Evolutionary conservation across 2,888 invertebrate species (phyloP).

Genomic region (Allygus modestus): DNA sequence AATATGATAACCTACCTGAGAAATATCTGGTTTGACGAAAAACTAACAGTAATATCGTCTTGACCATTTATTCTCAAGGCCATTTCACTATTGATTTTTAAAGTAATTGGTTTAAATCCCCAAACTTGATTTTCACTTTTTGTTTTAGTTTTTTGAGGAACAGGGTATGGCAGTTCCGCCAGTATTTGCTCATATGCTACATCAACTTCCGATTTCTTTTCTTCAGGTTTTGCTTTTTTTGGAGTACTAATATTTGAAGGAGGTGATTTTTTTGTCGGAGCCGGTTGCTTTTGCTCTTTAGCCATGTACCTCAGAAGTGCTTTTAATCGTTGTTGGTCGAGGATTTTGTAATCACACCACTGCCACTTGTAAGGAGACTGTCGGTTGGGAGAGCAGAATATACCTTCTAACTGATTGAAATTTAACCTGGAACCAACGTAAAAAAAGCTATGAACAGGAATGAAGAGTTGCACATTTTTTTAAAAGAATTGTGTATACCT

Average conservation of each 20-base stretch:
- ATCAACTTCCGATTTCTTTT: not conserved
- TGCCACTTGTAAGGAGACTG: constrained; percentile 13
- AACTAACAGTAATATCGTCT: not conserved
- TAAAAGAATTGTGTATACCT: no score
- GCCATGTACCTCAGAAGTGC: constrained; percentile 17
- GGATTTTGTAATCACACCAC: constrained; percentile 24
- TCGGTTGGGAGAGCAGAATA: not conserved
- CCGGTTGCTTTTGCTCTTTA: constrained; percentile 15
- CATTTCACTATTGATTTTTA: constrained; percentile 39
- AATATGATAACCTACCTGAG: constrained; percentile 11
- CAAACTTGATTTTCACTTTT: not conserved
- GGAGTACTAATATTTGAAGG: no score
- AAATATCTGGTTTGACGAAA: constrained; percentile 22
- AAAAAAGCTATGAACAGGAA: no score
- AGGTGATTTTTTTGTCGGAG: not conserved
- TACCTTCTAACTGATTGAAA: constrained; percentile 21
- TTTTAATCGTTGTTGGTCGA: not conserved
- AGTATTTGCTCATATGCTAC: not conserved
- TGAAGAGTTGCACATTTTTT: no score
- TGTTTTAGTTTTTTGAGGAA: not conserved
- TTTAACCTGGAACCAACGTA: constrained; percentile 21
- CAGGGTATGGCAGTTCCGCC: constrained; percentile 28
- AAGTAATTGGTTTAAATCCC: constrained; percentile 21
- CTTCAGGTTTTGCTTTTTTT: constrained; percentile 4
- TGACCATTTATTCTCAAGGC: constrained; percentile 9